Evolutionary conservation across 2,888 invertebrate species (phyloP).

Genomic region (Odontothrips loti): DNA sequence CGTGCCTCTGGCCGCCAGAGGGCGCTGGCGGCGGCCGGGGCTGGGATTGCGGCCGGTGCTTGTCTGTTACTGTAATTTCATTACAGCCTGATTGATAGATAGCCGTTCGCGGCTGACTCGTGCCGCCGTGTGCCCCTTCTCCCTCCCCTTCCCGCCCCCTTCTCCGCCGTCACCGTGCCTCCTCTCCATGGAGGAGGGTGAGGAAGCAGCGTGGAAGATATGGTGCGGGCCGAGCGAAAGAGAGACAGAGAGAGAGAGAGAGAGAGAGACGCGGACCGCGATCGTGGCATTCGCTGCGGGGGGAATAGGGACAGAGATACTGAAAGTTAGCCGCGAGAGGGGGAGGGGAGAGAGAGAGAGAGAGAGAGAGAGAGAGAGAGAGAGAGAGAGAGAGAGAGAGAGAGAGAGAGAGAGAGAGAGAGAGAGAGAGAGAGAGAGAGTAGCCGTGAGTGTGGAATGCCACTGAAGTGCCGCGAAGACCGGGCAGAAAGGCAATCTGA

Average conservation of each 20-base stretch:
- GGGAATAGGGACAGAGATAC: background rate
- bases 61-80: conserved; percentile 2
- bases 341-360: too few relatives aligned
- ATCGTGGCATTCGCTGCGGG: background rate
- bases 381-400: background rate
- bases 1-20: too few relatives aligned
- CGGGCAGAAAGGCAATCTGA: background rate
- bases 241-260: too few relatives aligned
- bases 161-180: background rate
- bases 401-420: background rate
- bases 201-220: background rate
- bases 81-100: background rate
- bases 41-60: background rate
- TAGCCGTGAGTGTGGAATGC: background rate
- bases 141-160: background rate
- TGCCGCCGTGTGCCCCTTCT: background rate
- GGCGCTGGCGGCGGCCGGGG: background rate
- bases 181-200: background rate
- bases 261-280: background rate
- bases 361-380: too few relatives aligned
- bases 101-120: background rate
- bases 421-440: background rate
- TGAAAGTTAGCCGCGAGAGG: too few relatives aligned
- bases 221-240: too few relatives aligned
- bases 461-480: background rate